These are phyloP conservation scores for Pseudorhombus dupliciocellatus DNA, from an alignment of 2,113 vertebrate species.

Conservation along the genomic window DNA sequence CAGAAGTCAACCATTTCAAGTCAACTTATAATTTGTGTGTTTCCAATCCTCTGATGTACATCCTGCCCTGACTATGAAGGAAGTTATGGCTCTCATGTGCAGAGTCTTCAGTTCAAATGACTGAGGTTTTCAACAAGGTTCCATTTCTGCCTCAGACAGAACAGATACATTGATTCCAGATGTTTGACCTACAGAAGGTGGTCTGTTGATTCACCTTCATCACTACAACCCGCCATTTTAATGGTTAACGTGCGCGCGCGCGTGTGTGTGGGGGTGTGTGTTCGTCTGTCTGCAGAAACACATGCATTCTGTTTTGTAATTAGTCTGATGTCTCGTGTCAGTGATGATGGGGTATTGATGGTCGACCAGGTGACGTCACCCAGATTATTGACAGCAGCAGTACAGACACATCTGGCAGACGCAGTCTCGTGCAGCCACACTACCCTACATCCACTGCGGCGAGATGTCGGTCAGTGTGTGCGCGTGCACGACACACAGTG, in stretches of 20 bases:
- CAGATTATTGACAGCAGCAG: neutral
- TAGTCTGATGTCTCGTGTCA: neutral
- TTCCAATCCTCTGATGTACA: too few species aligned
- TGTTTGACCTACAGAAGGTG: neutral
- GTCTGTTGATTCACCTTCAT: neutral
- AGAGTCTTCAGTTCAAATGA: too few species aligned
- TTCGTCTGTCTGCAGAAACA: slow-evolving; percentile 41
- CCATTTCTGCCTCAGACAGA: neutral
- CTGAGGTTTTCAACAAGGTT: neutral
- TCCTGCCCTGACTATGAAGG: too few species aligned
- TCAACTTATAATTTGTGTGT: too few species aligned
- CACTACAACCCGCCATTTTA: neutral
- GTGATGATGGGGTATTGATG: neutral
- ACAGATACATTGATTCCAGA: too few species aligned
- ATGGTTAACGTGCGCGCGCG: neutral
- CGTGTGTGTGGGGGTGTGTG: slow-evolving; percentile 24
- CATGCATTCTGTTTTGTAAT: slow-evolving; percentile 3
- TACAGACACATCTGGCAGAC: slow-evolving; percentile 31
- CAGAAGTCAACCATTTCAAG: too few species aligned
- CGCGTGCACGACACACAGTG: slow-evolving; percentile 33
- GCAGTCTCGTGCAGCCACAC: slow-evolving; percentile 50
- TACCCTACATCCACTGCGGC: slow-evolving; percentile 74
- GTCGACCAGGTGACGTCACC: slow-evolving; percentile 23
- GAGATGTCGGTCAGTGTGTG: slow-evolving; percentile 75
- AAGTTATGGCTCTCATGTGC: too few species aligned